Evolutionary conservation across 1,140 invertebrate species (phyloP).

Genomic region (Sycophila sp.): DNA sequence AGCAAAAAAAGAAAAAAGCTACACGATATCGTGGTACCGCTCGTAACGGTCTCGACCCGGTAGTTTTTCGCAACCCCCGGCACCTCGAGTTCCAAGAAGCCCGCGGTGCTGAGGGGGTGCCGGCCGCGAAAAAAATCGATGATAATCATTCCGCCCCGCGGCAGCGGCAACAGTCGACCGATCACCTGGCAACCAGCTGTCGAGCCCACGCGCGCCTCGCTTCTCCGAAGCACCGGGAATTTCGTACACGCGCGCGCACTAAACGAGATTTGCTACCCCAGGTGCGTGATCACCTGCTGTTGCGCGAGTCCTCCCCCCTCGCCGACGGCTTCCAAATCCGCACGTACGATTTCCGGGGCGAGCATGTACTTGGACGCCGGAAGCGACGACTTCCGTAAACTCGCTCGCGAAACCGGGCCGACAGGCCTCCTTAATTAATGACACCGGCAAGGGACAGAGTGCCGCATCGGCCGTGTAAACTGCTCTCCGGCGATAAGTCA

Average conservation of each 20-base stretch:
- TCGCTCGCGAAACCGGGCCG: slow-evolving; percentile 17
- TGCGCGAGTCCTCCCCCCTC: slow-evolving; percentile 30
- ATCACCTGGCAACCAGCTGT: slow-evolving; percentile 58
- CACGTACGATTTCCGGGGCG: slow-evolving; percentile 34
- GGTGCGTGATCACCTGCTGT: slow-evolving; percentile 59
- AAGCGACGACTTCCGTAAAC: slow-evolving; percentile 50
- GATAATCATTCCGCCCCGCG: not conserved
- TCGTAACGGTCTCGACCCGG: too few species aligned
- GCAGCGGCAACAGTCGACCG: slow-evolving; percentile 30
- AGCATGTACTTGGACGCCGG: not conserved
- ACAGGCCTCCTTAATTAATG: slow-evolving; percentile 22
- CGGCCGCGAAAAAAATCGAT: slow-evolving; percentile 1
- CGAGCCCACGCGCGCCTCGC: slow-evolving; percentile 8
- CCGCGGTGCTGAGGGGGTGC: not conserved
- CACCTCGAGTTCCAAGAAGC: not conserved
- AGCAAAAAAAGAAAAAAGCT: too few species aligned
- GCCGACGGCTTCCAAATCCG: slow-evolving; percentile 45
- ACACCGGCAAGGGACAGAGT: not conserved
- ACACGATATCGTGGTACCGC: too few species aligned
- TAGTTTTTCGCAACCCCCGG: not conserved
- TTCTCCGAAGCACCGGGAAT: slow-evolving; percentile 28
- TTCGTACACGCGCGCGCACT: not conserved
- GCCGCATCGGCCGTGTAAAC: too few species aligned
- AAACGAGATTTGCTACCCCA: slow-evolving; percentile 49
- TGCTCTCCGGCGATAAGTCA: slow-evolving; percentile 6